Conservation (phyloP, 2,797 vertebrate genomes). For the Labeo calbasu region DNA sequence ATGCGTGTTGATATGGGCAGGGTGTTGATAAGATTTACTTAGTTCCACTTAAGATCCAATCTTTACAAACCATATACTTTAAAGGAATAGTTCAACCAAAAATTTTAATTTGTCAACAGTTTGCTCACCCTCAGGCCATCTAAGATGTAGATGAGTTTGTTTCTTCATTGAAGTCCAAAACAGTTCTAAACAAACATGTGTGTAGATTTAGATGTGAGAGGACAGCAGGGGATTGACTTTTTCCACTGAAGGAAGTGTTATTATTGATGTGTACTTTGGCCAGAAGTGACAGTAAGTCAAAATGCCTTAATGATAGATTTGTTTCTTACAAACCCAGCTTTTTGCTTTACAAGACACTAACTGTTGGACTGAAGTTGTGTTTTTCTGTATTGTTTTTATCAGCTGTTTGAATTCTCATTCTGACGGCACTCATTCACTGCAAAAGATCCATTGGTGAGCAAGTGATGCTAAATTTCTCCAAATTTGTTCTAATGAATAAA, state of each 20-base stretch:
- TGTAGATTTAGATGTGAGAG: not conserved
- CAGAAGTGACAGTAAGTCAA: not conserved
- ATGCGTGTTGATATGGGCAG: not conserved
- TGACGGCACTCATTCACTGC: not conserved
- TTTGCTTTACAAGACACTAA: not conserved
- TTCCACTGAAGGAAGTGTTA: not conserved
- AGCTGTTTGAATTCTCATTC: not conserved
- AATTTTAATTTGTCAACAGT: not conserved
- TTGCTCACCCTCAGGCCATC: not conserved
- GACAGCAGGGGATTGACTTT: not conserved
- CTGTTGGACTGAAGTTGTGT: not conserved
- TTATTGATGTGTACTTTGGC: not conserved
- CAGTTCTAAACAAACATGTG: not conserved
- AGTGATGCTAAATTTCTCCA: not conserved
- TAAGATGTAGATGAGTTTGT: not conserved
- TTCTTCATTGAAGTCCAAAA: not conserved
- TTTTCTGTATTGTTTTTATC: not conserved
- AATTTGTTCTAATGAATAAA: not conserved
- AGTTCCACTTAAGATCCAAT: not conserved
- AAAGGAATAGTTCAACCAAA: not conserved
- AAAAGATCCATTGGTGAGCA: not conserved
- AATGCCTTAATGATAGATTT: not conserved
- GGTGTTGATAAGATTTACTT: constrained; percentile 17
- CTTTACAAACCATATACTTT: not conserved
- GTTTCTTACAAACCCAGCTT: not conserved